These are phyloP conservation scores for Eulacestoma nigropectus DNA, from an alignment of 2,113 vertebrate species.

Conservation along the genomic window DNA sequence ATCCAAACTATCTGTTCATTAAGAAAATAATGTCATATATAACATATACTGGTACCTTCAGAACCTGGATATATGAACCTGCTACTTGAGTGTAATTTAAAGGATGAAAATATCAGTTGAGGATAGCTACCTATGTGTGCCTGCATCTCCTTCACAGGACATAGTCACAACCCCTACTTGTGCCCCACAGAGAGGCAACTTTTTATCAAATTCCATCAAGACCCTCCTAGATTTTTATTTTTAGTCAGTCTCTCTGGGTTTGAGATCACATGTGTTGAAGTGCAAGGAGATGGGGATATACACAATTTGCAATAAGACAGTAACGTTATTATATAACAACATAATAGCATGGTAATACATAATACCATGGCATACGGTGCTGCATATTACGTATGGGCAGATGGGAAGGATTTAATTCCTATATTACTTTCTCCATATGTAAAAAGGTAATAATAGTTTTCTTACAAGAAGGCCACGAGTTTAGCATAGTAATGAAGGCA, in stretches of 20 bases:
- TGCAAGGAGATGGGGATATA: background rate
- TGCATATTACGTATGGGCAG: background rate
- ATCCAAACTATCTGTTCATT: fast-evolving
- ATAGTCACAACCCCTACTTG: background rate
- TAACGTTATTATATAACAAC: background rate
- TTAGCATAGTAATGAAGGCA: background rate
- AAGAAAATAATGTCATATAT: background rate
- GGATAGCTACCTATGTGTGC: background rate
- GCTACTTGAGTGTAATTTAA: background rate
- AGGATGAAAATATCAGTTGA: background rate
- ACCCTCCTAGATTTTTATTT: background rate
- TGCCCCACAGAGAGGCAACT: background rate
- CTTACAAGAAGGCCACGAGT: background rate
- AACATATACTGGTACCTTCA: background rate
- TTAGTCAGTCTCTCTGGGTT: background rate
- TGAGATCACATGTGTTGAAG: background rate
- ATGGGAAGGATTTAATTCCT: background rate
- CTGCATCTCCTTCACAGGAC: background rate
- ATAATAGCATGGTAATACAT: background rate
- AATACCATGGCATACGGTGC: background rate
- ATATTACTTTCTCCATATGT: background rate
- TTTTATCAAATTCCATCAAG: background rate
- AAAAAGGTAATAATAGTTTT: background rate
- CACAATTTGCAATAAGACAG: background rate
- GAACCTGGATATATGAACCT: background rate